phyloP scores from a whole-genome alignment of 2,888 invertebrate genomes.

The Lissocephala sabroskyi region DNA sequence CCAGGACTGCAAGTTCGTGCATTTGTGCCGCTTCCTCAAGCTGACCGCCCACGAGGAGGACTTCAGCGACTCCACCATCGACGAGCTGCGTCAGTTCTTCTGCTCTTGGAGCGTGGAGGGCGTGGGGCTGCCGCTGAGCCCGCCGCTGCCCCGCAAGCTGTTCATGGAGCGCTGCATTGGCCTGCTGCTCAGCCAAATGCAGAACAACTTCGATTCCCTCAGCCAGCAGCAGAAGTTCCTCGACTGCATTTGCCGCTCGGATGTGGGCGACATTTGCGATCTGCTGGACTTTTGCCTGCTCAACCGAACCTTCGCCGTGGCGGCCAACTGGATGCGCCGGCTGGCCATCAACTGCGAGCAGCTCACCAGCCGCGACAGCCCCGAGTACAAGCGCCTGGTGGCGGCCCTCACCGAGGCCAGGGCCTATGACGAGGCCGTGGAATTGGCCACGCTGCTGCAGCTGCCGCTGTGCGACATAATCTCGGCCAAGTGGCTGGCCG shows the following conservation, averaged over 20 bases:
- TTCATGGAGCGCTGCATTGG: slow-evolving; percentile 75
- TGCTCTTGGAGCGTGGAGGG: slow-evolving; percentile 67
- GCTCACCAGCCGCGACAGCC: slow-evolving; percentile 56
- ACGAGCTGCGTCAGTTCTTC: slow-evolving; percentile 69
- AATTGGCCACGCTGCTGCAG: slow-evolving; percentile 73
- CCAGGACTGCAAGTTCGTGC: slow-evolving; percentile 78
- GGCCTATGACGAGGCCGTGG: slow-evolving; percentile 74
- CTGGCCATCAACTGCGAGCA: slow-evolving; percentile 55
- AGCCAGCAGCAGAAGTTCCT: slow-evolving; percentile 79
- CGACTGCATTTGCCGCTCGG: slow-evolving; percentile 75
- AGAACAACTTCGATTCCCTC: slow-evolving; percentile 77
- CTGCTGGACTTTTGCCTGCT: slow-evolving; percentile 73
- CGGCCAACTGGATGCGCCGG: slow-evolving; percentile 61
- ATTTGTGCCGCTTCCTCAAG: slow-evolving; percentile 76
- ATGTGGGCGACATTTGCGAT: slow-evolving; percentile 75
- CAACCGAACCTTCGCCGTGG: slow-evolving; percentile 75
- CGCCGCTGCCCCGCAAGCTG: slow-evolving; percentile 73
- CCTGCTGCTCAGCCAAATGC: slow-evolving; percentile 77
- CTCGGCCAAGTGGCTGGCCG: slow-evolving; percentile 73
- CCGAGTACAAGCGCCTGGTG: slow-evolving; percentile 73
- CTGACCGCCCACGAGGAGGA: slow-evolving; percentile 73
- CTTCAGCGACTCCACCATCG: slow-evolving; percentile 73
- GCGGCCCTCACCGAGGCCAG: slow-evolving; percentile 71
- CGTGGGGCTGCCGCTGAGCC: slow-evolving; percentile 59
- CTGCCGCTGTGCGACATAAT: slow-evolving; percentile 73